Evolutionary conservation across 2,797 vertebrate genomes (phyloP).

Genomic region (Sparus aurata): DNA sequence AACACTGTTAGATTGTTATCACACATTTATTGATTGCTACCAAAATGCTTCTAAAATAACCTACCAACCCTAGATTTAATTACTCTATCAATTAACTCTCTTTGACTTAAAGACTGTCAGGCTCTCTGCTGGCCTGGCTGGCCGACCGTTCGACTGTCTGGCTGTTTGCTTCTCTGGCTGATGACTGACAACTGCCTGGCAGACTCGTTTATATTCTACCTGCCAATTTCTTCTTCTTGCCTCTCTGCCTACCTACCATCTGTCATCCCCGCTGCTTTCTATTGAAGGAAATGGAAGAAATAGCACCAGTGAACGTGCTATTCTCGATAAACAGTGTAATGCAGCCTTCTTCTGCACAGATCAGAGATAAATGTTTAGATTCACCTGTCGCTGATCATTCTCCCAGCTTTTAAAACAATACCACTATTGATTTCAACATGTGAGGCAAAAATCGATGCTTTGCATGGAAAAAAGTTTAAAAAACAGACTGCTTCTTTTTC

Average conservation of each 20-base stretch:
- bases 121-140: slow-evolving; percentile 15
- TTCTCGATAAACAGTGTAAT: slow-evolving; percentile 15
- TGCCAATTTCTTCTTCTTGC: slow-evolving; percentile 56
- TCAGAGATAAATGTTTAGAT: background rate
- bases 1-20: too few species aligned
- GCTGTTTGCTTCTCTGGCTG: slow-evolving; percentile 46
- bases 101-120: slow-evolving; percentile 22
- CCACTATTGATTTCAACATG: background rate
- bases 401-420: background rate
- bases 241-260: slow-evolving; percentile 68
- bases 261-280: slow-evolving; percentile 48
- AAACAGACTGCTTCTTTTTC: background rate
- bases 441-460: background rate
- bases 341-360: background rate
- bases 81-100: background rate
- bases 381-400: slow-evolving; percentile 4
- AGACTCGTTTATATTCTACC: slow-evolving; percentile 51
- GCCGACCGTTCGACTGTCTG: slow-evolving; percentile 29
- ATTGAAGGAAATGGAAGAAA: slow-evolving; percentile 30
- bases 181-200: slow-evolving; percentile 33
- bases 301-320: slow-evolving; percentile 20
- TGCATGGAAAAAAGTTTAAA: background rate
- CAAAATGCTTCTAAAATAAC: too few species aligned
- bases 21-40: too few species aligned
- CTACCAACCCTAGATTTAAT: background rate